Percentiles rank a stretch among this genome's conserved stretches.
These are phyloP conservation scores for Diuraphis noxia DNA, from an alignment of 1,140 invertebrate species.

Conservation along the genomic window DNA sequence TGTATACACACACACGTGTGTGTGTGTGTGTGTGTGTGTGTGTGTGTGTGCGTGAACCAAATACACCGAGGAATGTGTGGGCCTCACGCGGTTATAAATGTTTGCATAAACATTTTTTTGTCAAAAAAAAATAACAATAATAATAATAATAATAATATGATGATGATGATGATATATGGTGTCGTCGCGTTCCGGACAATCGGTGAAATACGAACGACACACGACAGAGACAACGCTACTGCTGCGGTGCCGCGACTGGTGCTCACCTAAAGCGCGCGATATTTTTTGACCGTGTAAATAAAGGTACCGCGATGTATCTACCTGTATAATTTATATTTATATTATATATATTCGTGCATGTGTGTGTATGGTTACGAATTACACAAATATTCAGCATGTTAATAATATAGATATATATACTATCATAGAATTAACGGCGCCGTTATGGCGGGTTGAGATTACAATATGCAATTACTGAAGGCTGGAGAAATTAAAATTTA, in stretches of 20 bases:
- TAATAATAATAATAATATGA: not conserved
- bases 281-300: not conserved
- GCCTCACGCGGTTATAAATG: constrained; percentile 15
- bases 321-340: too few relatives aligned
- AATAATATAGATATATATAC: too few relatives aligned
- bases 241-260: not conserved
- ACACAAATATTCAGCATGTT: not conserved
- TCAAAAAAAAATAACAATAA: constrained; percentile 1
- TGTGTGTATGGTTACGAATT: too few relatives aligned
- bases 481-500: not conserved
- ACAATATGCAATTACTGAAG: not conserved
- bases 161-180: not conserved
- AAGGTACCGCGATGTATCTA: not conserved
- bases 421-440: too few relatives aligned
- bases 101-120: constrained; percentile 13
- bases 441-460: too few relatives aligned
- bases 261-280: not conserved
- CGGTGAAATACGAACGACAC: not conserved
- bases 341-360: too few relatives aligned
- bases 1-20: not conserved
- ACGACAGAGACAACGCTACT: not conserved
- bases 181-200: constrained; percentile 1
- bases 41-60: not conserved
- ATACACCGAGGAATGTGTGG: not conserved
- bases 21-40: not conserved